These are phyloP conservation scores for Oceanodroma leucorhoa DNA, from an alignment of 2,797 vertebrate species.

Conservation along the genomic window DNA sequence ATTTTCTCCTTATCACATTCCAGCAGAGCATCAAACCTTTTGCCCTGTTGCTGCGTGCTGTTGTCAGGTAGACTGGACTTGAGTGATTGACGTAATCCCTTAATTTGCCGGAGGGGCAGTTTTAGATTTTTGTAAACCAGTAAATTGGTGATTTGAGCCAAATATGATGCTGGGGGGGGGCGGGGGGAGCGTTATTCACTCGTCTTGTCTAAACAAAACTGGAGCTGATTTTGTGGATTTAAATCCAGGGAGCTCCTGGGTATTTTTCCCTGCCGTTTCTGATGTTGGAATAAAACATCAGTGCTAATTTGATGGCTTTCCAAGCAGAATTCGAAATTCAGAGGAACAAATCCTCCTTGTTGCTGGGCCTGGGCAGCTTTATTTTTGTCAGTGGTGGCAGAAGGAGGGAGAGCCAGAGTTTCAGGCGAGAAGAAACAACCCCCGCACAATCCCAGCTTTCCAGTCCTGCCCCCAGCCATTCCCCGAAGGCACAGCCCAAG, in stretches of 20 bases:
- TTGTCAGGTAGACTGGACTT: constrained; percentile 56
- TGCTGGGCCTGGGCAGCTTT: background rate
- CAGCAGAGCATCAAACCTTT: constrained; percentile 65
- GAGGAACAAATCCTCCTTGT: background rate
- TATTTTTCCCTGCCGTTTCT: background rate
- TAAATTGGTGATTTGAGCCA: constrained; percentile 53
- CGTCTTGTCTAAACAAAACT: constrained; percentile 45
- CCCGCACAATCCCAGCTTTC: background rate
- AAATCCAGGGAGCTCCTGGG: constrained; percentile 32
- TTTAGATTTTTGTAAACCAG: constrained; percentile 53
- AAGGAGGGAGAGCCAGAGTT: background rate
- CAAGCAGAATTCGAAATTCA: background rate
- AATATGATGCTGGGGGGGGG: constrained; percentile 1
- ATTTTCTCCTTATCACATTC: constrained; percentile 65
- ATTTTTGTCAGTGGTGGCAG: background rate
- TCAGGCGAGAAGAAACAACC: background rate
- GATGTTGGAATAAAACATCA: constrained; percentile 21
- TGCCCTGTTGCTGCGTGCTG: constrained; percentile 39
- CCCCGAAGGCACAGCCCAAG: background rate
- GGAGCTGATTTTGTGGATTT: constrained; percentile 19
- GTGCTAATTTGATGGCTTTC: constrained; percentile 29
- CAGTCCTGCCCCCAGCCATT: background rate
- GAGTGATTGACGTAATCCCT: constrained; percentile 59
- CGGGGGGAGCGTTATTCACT: constrained; percentile 52
- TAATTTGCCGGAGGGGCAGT: constrained; percentile 43